Base-by-base conservation (phyloP, 2,888 invertebrate genomes). In the Teleiodes luculella region DNA sequence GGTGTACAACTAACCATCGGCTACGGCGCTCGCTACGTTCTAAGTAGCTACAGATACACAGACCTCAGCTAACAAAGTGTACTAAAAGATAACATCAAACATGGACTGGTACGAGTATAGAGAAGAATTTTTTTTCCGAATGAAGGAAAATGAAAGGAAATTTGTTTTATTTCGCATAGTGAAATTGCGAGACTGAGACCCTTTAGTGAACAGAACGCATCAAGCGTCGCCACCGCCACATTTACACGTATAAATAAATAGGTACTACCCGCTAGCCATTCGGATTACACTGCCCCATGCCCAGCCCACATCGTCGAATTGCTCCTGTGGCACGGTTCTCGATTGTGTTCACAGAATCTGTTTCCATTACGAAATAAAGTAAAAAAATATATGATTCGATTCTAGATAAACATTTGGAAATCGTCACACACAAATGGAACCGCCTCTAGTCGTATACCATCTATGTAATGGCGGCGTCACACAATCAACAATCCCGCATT, bases 401-500 rank as follows among this genome's bases (percentile, higher is more conserved):
- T 47, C 39, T 48, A 56, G 57, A 57, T 53, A 59, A 55, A 55
- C 52, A 50, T 56, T 56, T 52, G 31, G 43, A 60, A 54, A 57
- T 60, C 59, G 56, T 60, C 55, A 55, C 56, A 61, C 58, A 60
- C 59, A 60, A 62, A 62, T 62, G 63, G 61, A 57, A 57, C 53
- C 53, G 57, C 54, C n/a, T 52, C 61, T 57, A 57, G 59, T 66
- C 68, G 70, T 71, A 70, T 69, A 68, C 66, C 67, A 64, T 62
- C 65, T 65, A 70, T 66, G 72, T 66, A 66, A 68, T 68, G 66
- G 65, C 67, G 71, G 72, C 72, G 73, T 78, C 71, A 72, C 78
- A 79, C 82, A 77, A 81, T 81, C 81, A 78, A 82, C 80, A 78
- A 83, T 80, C 83, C 84, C 76, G 81, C 81, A 68, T 75, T 78